These are phyloP conservation scores for Aphelenchoides besseyi DNA, from an alignment of 1,140 invertebrate species.

Conservation along the genomic window DNA sequence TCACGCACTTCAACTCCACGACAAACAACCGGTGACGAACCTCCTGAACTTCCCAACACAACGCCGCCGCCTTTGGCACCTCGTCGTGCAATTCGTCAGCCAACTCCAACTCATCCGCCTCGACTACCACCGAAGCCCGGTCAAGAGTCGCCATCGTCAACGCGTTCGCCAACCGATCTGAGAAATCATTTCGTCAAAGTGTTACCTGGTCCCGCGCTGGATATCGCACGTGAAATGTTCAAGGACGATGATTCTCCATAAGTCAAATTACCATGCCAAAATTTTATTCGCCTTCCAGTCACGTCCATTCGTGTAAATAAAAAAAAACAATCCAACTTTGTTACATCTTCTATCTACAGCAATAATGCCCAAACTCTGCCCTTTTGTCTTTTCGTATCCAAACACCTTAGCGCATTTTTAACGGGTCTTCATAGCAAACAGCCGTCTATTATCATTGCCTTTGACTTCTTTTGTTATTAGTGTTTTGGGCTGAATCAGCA, in stretches of 20 bases:
- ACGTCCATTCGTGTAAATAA: constrained; percentile 1
- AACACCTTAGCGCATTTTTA: not conserved
- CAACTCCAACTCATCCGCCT: constrained; percentile 12
- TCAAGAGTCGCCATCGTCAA: constrained; percentile 3
- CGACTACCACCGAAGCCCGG: constrained; percentile 23
- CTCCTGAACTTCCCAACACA: not conserved
- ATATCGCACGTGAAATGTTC: not conserved
- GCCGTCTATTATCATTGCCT: no score
- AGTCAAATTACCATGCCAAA: not conserved
- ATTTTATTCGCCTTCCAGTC: not conserved
- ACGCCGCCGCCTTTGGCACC: constrained; percentile 13
- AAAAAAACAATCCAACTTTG: no score
- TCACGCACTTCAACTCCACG: not conserved
- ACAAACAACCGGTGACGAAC: not conserved
- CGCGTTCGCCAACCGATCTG: constrained; percentile 22
- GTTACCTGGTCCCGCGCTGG: constrained; percentile 21
- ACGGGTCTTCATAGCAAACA: not conserved
- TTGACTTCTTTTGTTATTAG: no score
- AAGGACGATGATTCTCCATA: constrained; percentile 17
- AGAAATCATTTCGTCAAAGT: constrained; percentile 20
- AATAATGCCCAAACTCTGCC: not conserved
- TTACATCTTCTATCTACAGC: not conserved
- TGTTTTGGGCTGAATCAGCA: no score
- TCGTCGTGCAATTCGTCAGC: not conserved
- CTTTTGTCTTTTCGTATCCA: not conserved